phyloP scores from a whole-genome alignment of 37 sponge, comb jelly and placozoan genomes.

The Spongia lamella region DNA sequence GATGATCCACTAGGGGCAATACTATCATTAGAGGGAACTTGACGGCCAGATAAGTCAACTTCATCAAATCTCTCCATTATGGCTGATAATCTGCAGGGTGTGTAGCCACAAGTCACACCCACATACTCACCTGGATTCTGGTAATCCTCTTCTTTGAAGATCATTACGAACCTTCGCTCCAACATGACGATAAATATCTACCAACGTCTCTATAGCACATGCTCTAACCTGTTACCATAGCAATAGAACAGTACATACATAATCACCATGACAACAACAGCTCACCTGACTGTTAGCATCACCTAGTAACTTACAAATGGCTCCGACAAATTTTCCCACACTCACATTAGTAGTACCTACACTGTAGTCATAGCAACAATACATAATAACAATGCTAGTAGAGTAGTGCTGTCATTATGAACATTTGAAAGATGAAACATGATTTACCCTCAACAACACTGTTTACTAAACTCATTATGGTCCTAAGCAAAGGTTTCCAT shows the following conservation, averaged over 20 bases:
- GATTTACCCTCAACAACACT: too few species aligned
- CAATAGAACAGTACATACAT: not conserved
- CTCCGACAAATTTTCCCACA: slow-evolving; percentile 49
- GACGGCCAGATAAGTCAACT: slow-evolving; percentile 19
- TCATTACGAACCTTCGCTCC: slow-evolving; percentile 76
- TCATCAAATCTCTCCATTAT: slow-evolving; percentile 66
- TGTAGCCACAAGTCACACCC: too few species aligned
- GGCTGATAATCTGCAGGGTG: not conserved
- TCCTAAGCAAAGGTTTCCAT: too few species aligned
- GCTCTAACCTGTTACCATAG: slow-evolving; percentile 44
- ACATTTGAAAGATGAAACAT: too few species aligned
- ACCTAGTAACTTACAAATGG: slow-evolving; percentile 57
- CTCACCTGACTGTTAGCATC: slow-evolving; percentile 79
- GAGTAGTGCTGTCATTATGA: too few species aligned
- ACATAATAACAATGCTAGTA: too few species aligned
- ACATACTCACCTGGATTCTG: slow-evolving; percentile 27
- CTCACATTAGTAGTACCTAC: slow-evolving; percentile 62
- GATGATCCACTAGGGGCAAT: not conserved
- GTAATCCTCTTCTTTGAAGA: slow-evolving; percentile 43
- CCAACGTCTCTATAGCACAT: slow-evolving; percentile 66
- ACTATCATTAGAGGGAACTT: not conserved
- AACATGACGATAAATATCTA: slow-evolving; percentile 74
- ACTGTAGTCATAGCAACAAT: too few species aligned
- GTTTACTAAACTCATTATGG: too few species aligned
- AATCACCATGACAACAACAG: not conserved